Evolutionary conservation across 2,113 vertebrate species (phyloP).

Genomic region (Gnathonemus longibarbis): DNA sequence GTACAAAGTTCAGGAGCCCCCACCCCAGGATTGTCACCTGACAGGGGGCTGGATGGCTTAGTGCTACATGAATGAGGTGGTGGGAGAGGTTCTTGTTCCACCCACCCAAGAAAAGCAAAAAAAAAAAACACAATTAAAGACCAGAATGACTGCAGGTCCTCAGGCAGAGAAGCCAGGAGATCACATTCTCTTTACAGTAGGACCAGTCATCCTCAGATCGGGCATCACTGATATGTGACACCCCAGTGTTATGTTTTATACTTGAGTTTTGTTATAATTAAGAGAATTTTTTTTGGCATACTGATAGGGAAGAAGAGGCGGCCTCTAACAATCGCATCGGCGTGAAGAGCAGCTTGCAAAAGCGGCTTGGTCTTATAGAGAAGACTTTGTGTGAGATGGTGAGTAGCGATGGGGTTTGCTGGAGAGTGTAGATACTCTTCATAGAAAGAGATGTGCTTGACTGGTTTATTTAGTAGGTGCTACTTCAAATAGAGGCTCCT

Average conservation of each 20-base stretch:
- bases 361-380: neutral
- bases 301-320: neutral
- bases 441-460: neutral
- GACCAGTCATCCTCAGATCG: neutral
- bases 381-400: neutral
- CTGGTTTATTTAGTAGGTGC: no score
- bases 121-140: neutral
- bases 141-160: neutral
- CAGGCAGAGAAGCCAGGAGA: neutral
- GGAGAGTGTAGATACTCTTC: neutral
- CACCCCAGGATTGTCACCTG: neutral
- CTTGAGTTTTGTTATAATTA: no score
- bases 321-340: neutral
- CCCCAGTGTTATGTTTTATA: no score
- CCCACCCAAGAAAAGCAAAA: neutral
- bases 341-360: neutral
- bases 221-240: neutral
- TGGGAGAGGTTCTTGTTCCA: neutral
- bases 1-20: neutral
- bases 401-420: neutral
- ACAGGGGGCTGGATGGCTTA: neutral
- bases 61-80: neutral
- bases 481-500: no score
- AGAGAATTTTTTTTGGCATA: no score
- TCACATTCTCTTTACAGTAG: neutral